phyloP scores from a whole-genome alignment of 2,888 invertebrate genomes.

The Yponomeuta plumbellus region DNA sequence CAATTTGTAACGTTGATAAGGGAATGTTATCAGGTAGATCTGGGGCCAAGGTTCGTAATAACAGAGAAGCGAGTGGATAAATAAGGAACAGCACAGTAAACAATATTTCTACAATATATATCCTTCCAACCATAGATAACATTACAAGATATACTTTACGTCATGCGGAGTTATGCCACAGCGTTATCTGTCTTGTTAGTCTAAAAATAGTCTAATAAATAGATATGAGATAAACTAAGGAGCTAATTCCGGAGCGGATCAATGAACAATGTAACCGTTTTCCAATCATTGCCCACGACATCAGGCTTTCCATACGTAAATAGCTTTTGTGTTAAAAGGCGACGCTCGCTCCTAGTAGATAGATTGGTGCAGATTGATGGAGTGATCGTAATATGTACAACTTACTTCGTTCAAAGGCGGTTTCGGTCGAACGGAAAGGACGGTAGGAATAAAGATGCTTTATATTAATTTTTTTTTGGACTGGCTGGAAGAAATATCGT shows the following conservation, averaged over 20 bases:
- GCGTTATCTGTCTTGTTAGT: too few species aligned
- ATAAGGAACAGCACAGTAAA: background rate
- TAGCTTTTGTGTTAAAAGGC: slow-evolving; percentile 38
- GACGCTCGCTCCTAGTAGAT: background rate
- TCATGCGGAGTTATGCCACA: too few species aligned
- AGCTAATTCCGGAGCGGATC: background rate
- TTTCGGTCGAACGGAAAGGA: too few species aligned
- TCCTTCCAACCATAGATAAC: background rate
- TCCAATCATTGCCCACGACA: slow-evolving; percentile 13
- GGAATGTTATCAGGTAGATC: slow-evolving; percentile 45
- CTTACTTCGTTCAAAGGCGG: too few species aligned
- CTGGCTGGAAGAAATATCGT: too few species aligned
- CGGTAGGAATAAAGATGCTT: too few species aligned
- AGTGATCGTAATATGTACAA: background rate
- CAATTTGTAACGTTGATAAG: slow-evolving; percentile 53
- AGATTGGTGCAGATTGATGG: background rate
- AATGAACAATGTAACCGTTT: background rate
- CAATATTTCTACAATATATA: background rate
- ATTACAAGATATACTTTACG: background rate
- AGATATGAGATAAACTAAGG: background rate
- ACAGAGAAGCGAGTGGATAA: background rate
- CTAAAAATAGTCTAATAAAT: too few species aligned
- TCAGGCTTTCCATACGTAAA: slow-evolving; percentile 20
- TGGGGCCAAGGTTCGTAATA: slow-evolving; percentile 34
- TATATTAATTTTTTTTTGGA: too few species aligned